phyloP scores from a whole-genome alignment of 2,797 vertebrate species.

The Poeciliopsis paucimaculata region DNA sequence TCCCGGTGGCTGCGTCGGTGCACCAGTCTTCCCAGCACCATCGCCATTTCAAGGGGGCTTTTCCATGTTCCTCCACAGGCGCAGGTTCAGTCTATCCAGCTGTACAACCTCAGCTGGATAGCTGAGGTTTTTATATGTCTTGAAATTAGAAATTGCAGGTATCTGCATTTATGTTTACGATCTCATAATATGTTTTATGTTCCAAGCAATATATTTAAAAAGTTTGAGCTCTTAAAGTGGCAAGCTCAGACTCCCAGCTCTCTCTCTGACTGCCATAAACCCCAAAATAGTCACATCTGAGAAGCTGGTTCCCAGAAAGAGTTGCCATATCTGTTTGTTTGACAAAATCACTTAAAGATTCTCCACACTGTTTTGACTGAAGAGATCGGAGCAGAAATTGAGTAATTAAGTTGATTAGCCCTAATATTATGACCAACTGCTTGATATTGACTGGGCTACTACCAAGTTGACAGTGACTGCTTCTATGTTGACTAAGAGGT shows the following conservation, averaged over 20 bases:
- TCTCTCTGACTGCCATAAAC: neutral
- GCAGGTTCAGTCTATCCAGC: conserved; percentile 1
- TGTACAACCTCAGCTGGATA: neutral
- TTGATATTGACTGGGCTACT: neutral
- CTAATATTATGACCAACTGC: neutral
- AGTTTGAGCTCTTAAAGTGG: neutral
- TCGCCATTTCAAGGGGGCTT: conserved; percentile 56
- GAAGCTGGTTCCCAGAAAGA: neutral
- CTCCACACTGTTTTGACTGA: neutral
- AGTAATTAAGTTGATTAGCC: neutral
- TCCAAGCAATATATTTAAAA: neutral
- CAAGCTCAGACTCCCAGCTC: neutral
- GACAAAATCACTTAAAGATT: neutral
- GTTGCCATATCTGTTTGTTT: neutral
- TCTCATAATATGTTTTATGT: neutral
- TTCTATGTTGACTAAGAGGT: no score
- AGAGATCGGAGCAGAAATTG: neutral
- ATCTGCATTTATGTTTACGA: neutral
- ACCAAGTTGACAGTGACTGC: neutral
- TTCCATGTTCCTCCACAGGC: conserved; percentile 22
- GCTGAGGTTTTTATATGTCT: neutral
- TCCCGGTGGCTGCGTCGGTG: conserved; percentile 59
- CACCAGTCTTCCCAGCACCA: conserved; percentile 26
- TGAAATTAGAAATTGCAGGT: neutral
- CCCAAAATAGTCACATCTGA: conserved; percentile 6